phyloP scores from a whole-genome alignment of 2,113 vertebrate species.

The Xyliphius kryptos region DNA sequence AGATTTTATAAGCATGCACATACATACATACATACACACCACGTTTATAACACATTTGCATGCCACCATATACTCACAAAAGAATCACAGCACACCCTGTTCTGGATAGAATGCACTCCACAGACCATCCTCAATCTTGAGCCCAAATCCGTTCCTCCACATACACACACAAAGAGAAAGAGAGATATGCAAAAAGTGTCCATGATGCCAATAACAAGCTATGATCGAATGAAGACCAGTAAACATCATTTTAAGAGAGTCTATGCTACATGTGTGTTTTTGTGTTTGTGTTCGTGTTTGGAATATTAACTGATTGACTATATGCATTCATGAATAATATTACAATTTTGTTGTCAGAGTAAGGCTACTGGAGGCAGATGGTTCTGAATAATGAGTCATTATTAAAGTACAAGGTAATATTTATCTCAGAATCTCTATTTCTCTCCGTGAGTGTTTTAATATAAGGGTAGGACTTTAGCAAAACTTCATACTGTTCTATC shows the following conservation, averaged over 20 bases:
- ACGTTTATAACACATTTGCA: no score
- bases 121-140: no score
- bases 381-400: conserved; percentile 61
- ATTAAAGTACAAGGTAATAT: conserved; percentile 60
- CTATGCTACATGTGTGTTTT: conserved; percentile 38
- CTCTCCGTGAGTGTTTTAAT: no score
- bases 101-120: no score
- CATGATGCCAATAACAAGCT: conserved; percentile 11
- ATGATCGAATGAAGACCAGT: conserved; percentile 19
- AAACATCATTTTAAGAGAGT: conserved; percentile 15
- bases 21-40: conserved; percentile 19
- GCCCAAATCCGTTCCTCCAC: no score
- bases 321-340: conserved; percentile 43
- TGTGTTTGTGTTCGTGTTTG: conserved; percentile 27
- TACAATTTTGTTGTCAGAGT: conserved; percentile 43
- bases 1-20: no score
- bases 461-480: no score
- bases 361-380: conserved; percentile 51
- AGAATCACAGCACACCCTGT: no score
- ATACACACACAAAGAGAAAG: no score
- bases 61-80: no score
- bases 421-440: no score
- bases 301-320: conserved; percentile 8
- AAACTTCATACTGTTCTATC: no score
- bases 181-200: conserved; percentile 5